Evolutionary conservation across 2,888 invertebrate genomes (phyloP), one percentile per base, ranked within the genome.

Genomic region (Antheraea yamamai): DNA sequence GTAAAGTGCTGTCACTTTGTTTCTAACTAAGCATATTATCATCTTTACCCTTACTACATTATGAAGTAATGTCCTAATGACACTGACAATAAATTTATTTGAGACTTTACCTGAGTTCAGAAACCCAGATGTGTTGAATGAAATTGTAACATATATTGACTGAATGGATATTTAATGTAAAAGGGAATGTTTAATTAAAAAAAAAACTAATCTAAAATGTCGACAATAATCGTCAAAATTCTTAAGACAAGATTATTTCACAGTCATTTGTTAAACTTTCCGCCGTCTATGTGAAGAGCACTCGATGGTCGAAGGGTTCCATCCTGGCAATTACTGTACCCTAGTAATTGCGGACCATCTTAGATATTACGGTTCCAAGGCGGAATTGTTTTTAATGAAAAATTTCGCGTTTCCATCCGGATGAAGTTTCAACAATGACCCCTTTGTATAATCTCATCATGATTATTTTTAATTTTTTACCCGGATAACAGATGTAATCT

Each of bases 351-450:
- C 86, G 82, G 80, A 82, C 87, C 88, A 87, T 88, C 88, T 85
- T 82, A 85, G 84, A 84, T 88, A 88, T 85, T 85, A 84, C 84
- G 85, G 70, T 81, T 83, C 83, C 80, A 83, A 75, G 78, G 79
- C 84, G 86, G 86, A 88, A 89, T 89, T 89, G 89, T 89, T 89
- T 89, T 89, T 88, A 89, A 90, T 88, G 89, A 89, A 89, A 89
- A 89, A 89, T 88, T 83, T 88, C 79, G 79, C 81, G 81, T 80
- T 66, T 68, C 66, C 71, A 72, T 74, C 72, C 70, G 66, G 51
- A 73, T 68, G 68, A 75, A 70, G 66, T 73, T 70, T 71, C 61
- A 58, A 58, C 73, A 30, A 68, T 47, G 26, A 55, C 55, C 74
- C 74, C 71, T 73, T 76, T 74, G 76, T 76, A 39, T 72, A 68